phyloP scores from a whole-genome alignment of 2,797 vertebrate genomes.

The Alfaro cultratus region DNA sequence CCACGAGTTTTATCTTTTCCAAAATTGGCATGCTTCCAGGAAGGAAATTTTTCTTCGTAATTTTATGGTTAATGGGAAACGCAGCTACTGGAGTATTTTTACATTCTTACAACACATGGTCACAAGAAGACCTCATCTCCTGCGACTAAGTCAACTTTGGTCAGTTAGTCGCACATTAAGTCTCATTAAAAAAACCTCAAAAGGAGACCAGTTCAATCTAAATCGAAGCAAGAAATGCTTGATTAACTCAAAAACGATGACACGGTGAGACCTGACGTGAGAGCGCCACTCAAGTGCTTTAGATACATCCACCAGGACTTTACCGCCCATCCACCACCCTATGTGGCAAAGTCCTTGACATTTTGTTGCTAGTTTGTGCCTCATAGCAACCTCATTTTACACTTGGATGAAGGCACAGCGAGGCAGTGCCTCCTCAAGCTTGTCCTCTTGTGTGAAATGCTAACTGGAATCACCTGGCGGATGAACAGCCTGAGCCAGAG shows the following conservation, averaged over 20 bases:
- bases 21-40: too few species aligned
- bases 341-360: conserved; percentile 17
- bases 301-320: conserved; percentile 2
- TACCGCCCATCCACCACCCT: not conserved
- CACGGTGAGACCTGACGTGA: not conserved
- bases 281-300: not conserved
- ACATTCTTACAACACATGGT: not conserved
- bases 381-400: conserved; percentile 76
- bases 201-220: too few species aligned
- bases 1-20: too few species aligned
- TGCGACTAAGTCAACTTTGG: not conserved
- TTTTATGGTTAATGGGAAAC: too few species aligned
- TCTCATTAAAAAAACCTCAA: not conserved
- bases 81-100: not conserved
- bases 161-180: not conserved
- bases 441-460: conserved; percentile 51
- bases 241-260: not conserved
- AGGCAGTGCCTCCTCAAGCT: conserved; percentile 58
- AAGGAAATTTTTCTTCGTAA: too few species aligned
- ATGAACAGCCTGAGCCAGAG: conserved; percentile 37
- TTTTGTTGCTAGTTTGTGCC: conserved; percentile 23
- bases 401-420: conserved; percentile 74
- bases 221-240: too few species aligned
- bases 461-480: conserved; percentile 84
- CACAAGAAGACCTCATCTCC: not conserved